Conservation (phyloP, 2,797 vertebrate genomes). For the Spondyliosoma cantharus region DNA sequence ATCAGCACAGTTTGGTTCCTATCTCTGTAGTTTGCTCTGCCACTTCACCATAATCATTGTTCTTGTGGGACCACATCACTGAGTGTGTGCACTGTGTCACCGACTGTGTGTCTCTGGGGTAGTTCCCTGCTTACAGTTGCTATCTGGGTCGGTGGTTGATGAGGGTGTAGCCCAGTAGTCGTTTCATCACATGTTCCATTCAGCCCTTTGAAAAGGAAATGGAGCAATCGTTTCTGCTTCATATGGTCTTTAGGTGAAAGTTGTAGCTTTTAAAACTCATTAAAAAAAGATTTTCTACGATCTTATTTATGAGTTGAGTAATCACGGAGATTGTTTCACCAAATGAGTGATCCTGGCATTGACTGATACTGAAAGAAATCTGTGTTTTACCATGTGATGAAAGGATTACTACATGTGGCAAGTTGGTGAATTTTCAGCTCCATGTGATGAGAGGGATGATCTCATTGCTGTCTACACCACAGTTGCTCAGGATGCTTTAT, state of each 20-base stretch:
- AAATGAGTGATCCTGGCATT: constrained; percentile 5
- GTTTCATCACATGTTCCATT: constrained; percentile 78
- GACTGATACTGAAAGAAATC: constrained; percentile 9
- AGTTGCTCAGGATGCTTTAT: constrained; percentile 65
- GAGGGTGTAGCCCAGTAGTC: constrained; percentile 66
- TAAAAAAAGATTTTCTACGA: no score
- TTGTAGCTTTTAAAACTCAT: neutral
- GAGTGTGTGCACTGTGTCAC: constrained; percentile 39
- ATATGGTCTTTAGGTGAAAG: constrained; percentile 38
- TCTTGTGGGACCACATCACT: constrained; percentile 46
- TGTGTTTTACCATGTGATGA: constrained; percentile 73
- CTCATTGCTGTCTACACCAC: constrained; percentile 14
- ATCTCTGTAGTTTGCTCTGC: constrained; percentile 23
- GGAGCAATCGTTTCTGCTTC: constrained; percentile 48
- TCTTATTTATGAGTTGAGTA: neutral
- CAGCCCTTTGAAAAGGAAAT: constrained; percentile 57
- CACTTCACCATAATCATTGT: constrained; percentile 44
- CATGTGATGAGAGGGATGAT: constrained; percentile 32
- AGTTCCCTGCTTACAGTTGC: constrained; percentile 67
- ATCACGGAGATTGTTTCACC: neutral
- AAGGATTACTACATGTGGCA: constrained; percentile 62
- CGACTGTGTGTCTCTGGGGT: constrained; percentile 45
- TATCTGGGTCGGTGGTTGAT: constrained; percentile 56
- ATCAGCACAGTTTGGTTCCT: neutral
- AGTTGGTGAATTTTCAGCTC: constrained; percentile 37